Base-by-base conservation (phyloP, 2,797 vertebrate genomes). In the Leptodactylus fallax region DNA sequence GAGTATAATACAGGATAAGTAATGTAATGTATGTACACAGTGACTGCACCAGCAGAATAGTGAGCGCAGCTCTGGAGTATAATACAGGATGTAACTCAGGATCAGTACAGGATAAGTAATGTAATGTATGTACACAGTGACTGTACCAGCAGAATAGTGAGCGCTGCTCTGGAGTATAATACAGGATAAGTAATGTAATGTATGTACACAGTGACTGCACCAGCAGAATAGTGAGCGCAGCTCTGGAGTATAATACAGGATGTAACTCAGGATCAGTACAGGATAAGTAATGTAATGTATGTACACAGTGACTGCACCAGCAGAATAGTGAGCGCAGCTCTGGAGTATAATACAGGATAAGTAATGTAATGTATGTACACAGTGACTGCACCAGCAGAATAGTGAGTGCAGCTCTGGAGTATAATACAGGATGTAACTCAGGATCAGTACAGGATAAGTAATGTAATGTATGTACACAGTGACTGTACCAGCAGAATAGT, bases 101-200 rank as follows among this genome's bases (percentile, higher is more conserved):
- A n/a, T n/a, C n/a, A n/a, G n/a, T n/a, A n/a, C n/a, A n/a, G 63
- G n/a, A 65, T 65, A 65, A 65, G 63, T 23, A 65, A 65, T 65
- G n/a, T 65, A 1, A 63, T 65, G 61, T 36, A 36, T 36, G 36
- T 36, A 36, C 36, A 36, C 36, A 36, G 36, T 36, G 36, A 36
- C 36, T 36, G 36, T 4, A 36, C 36, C 36, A 36, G 36, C 36
- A 36, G 36, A 36, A 36, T 36, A 36, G 36, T 36, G 36, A 36
- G 36, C 36, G 36, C 36, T 2, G 36, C 36, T 1, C 36, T 36
- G 36, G 36, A 36, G 36, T 36, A 36, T 36, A 23, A 6, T 65
- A 65, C 63, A 23, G 63, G n/a, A 65, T 65, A 65, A 65, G 63
- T 23, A 65, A 65, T 65, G 63, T 23, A 65, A 65, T 65, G n/a